Evolutionary conservation across 2,113 vertebrate genomes (phyloP), one percentile per base, ranked within the genome.

Genomic region (Orthochromis malagaraziensis): DNA sequence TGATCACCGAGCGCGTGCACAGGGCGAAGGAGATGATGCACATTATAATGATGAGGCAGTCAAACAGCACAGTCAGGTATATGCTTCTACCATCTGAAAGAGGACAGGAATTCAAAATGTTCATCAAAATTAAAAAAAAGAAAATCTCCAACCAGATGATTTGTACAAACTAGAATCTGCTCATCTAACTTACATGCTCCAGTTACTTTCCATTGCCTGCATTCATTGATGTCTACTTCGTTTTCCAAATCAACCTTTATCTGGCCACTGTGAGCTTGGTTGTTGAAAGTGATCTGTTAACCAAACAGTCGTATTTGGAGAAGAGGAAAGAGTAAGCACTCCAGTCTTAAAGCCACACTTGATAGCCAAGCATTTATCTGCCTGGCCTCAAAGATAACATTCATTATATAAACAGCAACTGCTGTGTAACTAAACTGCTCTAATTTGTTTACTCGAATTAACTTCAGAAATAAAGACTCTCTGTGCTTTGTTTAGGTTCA

Each of bases 181-280:
- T 75, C 24, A 12, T 9, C 26, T 79, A 86, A 97, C 97, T 97
- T 97, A 99, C 99, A 96, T 68, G 97, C 98, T 84, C 98, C 98
- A 24, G 96, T 97, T 81, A 99, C 95, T 12, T 97, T 98, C 97
- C 98, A 98, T 84, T 98, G 97, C 95, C 94, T 97, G 94, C 99
- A 99, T 92, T 99, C 98, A 58, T 96, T 97, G 92, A 99, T 98
- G 0, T 97, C 95, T 87, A 98, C 97, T 24, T 98, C 96, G 1
- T 96, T 97, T 89, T 99, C 97, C 88, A 99, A 95, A 70, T 96
- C 96, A 60, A 99, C 96, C 94, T 97, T 97, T 87, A 99, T 98
- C 94, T 97, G 97, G 93, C 99, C 99, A 79, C 98, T 99, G 91
- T 99, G 98, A 77, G 95, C 98, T 91, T 96, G 96, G 94, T 99